Conservation (phyloP, 1,140 invertebrate species). For the Zophobas morio region DNA sequence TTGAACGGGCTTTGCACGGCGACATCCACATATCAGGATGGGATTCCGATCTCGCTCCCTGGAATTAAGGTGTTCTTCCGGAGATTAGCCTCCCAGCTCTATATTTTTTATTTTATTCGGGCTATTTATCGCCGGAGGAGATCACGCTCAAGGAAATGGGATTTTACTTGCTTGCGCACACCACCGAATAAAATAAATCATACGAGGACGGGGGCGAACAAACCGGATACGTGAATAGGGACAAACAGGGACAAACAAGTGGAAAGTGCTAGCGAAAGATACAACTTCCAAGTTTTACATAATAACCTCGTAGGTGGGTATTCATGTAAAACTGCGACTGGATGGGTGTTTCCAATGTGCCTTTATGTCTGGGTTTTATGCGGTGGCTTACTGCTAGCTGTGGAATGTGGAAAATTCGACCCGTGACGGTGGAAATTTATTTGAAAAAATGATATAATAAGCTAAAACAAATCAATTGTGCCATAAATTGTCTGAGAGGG, state of each 20-base stretch:
- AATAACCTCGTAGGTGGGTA: no score
- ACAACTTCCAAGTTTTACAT: no score
- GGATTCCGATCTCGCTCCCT: conserved; percentile 56
- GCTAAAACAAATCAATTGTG: no score
- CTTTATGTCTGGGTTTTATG: no score
- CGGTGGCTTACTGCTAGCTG: no score
- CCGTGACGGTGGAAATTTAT: no score
- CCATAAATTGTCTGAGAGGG: no score
- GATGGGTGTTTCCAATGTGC: no score
- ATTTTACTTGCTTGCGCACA: conserved; percentile 54
- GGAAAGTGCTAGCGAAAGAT: neutral
- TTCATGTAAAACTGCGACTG: no score
- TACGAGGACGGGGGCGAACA: conserved; percentile 22
- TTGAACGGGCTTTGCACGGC: conserved; percentile 41
- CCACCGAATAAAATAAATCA: conserved; percentile 49
- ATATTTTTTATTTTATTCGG: conserved; percentile 61
- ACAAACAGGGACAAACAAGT: conserved; percentile 30
- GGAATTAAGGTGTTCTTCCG: conserved; percentile 62
- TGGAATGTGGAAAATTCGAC: no score
- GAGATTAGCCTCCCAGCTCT: conserved; percentile 60
- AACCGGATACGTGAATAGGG: conserved; percentile 33
- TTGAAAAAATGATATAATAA: no score
- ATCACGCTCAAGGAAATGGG: conserved; percentile 58
- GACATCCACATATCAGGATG: conserved; percentile 60
- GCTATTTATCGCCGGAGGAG: conserved; percentile 57